These are phyloP conservation scores for Lepus timidus DNA, from an alignment of 2,113 vertebrate species.

Conservation along the genomic window DNA sequence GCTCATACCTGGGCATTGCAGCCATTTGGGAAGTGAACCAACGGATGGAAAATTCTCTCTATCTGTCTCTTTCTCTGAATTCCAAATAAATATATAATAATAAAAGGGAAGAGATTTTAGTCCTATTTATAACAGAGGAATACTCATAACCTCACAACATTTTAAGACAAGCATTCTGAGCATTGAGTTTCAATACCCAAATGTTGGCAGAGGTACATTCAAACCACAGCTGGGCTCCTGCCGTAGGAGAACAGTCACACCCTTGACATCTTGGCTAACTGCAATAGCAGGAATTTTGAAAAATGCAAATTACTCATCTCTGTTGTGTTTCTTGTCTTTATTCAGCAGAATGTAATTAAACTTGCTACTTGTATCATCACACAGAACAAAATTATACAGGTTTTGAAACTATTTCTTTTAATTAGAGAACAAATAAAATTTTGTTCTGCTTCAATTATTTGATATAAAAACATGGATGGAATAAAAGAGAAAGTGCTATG, in stretches of 20 bases:
- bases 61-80: too few relatives aligned
- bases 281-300: conserved; percentile 13
- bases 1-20: too few relatives aligned
- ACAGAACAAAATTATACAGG: conserved; percentile 54
- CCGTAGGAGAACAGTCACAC: not conserved
- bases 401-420: conserved; percentile 53
- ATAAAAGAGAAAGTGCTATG: not conserved
- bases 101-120: not conserved
- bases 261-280: not conserved
- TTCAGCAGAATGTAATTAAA: conserved; percentile 54
- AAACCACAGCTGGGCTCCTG: not conserved
- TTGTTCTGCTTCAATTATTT: conserved; percentile 24
- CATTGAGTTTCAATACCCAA: not conserved
- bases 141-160: not conserved
- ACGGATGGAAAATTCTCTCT: too few relatives aligned
- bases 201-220: not conserved
- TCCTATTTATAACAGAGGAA: not conserved
- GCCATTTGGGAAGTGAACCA: too few relatives aligned
- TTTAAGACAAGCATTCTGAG: too few relatives aligned
- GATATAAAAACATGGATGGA: not conserved
- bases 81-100: too few relatives aligned
- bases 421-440: conserved; percentile 59
- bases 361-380: conserved; percentile 38
- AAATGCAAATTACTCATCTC: conserved; percentile 42
- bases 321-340: not conserved